Evolutionary conservation across 2,797 vertebrate species (phyloP).

Genomic region (Acridotheres tristis): DNA sequence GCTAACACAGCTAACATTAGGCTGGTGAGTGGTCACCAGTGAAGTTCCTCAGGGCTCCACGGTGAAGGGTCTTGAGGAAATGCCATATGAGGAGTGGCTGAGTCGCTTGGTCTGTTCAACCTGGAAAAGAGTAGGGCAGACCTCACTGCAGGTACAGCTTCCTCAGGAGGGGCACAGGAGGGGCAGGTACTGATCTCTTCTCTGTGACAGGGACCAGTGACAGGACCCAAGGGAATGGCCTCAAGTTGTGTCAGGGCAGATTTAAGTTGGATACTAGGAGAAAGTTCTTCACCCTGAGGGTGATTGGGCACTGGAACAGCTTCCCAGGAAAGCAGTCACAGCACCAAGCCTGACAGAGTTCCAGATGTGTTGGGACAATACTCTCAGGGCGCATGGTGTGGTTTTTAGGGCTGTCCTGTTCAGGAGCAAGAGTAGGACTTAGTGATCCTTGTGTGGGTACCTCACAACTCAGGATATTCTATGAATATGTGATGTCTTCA

Average conservation of each 20-base stretch:
- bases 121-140: not conserved
- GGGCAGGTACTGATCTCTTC: not conserved
- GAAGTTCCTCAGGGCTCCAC: not conserved
- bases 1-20: not conserved
- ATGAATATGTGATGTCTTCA: not conserved
- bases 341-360: not conserved
- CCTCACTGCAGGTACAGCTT: fast-evolving
- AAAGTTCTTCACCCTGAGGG: not conserved
- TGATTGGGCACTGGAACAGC: not conserved
- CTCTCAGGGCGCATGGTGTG: not conserved
- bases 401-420: not conserved
- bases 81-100: fast-evolving
- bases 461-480: not conserved
- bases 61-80: not conserved
- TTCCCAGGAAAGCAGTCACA: no score
- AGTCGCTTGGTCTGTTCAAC: not conserved
- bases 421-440: not conserved
- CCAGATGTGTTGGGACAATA: not conserved
- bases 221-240: not conserved
- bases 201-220: not conserved
- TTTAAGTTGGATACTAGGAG: not conserved
- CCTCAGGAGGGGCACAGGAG: fast-evolving
- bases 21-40: not conserved
- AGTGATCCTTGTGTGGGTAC: not conserved
- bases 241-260: fast-evolving